Evolutionary conservation across 2,888 invertebrate genomes (phyloP).

Genomic region (Podotricha telesiphe): DNA sequence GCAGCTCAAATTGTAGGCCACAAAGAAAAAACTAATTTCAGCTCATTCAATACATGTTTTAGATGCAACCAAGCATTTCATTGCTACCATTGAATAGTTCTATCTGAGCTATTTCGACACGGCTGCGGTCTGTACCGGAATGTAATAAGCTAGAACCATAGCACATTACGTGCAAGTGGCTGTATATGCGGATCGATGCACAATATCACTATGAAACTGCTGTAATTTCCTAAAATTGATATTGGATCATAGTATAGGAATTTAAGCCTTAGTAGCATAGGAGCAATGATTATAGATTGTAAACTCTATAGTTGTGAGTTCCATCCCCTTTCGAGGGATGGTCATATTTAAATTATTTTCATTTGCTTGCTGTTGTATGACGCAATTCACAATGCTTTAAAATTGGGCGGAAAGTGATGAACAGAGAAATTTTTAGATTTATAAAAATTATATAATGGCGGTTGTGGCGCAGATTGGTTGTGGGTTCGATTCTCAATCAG

Average conservation of each 20-base stretch:
- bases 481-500: no score
- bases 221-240: constrained; percentile 20
- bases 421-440: no score
- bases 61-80: constrained; percentile 26
- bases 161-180: constrained; percentile 19
- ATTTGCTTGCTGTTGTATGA: no score
- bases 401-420: no score
- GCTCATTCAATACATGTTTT: background rate
- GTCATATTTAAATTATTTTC: no score
- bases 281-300: no score
- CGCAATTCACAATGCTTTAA: no score
- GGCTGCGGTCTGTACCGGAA: constrained; percentile 39
- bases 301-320: background rate
- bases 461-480: no score
- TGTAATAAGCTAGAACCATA: constrained; percentile 38
- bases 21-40: background rate
- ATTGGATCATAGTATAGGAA: constrained; percentile 8
- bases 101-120: constrained; percentile 29
- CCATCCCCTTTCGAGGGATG: background rate
- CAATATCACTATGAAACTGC: constrained; percentile 23
- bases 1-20: background rate
- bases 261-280: background rate
- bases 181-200: background rate
- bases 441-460: no score
- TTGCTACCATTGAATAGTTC: constrained; percentile 35